A percentile compares a stretch with the other conserved stretches of the same genome.
These are phyloP conservation scores for Pangasius djambal DNA, from an alignment of 2,797 vertebrate species.

Conservation along the genomic window DNA sequence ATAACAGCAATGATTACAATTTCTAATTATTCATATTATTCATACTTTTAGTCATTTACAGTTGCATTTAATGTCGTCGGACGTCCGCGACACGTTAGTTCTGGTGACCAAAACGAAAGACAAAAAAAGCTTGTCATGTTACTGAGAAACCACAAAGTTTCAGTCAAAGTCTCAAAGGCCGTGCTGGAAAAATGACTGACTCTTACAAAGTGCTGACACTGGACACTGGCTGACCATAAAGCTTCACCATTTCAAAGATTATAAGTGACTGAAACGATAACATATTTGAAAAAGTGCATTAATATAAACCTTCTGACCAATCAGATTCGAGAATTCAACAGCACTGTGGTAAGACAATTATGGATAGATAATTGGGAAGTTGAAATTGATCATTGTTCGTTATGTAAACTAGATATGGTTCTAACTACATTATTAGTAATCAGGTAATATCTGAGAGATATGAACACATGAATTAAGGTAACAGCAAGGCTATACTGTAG, in stretches of 20 bases:
- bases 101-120: no score
- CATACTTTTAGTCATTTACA: not conserved
- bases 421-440: not conserved
- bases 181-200: not conserved
- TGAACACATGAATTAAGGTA: not conserved
- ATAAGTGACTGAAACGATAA: not conserved
- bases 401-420: not conserved
- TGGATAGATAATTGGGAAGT: not conserved
- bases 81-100: not conserved
- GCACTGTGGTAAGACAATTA: not conserved
- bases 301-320: not conserved
- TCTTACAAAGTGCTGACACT: not conserved
- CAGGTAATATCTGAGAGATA: not conserved
- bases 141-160: no score
- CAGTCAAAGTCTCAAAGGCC: no score
- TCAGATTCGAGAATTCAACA: not conserved
- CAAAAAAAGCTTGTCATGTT: no score
- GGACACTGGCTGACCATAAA: not conserved
- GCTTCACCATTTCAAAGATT: not conserved
- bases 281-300: not conserved
- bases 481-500: not conserved
- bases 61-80: not conserved
- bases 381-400: not conserved
- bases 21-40: not conserved
- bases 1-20: not conserved